A percentile compares a stretch with the other conserved stretches of the same genome.
Conservation (phyloP, 2,113 vertebrate species). For the Scomber japonicus region DNA sequence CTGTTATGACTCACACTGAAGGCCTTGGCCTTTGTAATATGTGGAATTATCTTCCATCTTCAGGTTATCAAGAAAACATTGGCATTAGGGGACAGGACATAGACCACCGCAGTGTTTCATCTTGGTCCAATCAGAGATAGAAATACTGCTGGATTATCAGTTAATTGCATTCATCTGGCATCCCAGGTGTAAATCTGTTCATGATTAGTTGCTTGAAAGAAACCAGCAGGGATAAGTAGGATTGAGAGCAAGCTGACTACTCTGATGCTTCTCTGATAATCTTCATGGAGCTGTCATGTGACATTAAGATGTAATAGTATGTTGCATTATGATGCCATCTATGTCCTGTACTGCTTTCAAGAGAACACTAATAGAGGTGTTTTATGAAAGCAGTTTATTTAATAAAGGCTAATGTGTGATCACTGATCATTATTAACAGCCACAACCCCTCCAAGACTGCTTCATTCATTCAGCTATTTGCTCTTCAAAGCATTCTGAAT, state of each 20-base stretch:
- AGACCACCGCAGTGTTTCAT: conserved; percentile 8
- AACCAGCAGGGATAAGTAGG: conserved; percentile 15
- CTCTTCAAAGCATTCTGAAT: conserved; percentile 23
- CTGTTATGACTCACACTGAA: background rate
- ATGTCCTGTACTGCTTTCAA: conserved; percentile 4
- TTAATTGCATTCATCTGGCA: conserved; percentile 25
- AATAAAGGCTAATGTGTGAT: conserved; percentile 27
- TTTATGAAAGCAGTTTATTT: conserved; percentile 21
- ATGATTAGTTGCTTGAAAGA: conserved; percentile 18
- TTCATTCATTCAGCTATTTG: background rate
- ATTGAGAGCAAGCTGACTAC: background rate
- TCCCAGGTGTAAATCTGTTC: conserved; percentile 5
- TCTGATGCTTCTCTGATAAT: background rate
- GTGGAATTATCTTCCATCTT: background rate
- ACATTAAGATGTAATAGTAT: background rate
- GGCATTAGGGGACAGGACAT: background rate
- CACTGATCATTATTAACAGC: conserved; percentile 23
- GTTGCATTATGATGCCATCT: background rate
- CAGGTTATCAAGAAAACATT: background rate
- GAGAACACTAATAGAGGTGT: background rate
- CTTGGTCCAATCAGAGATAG: background rate
- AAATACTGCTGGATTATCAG: conserved; percentile 26
- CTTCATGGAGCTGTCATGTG: background rate
- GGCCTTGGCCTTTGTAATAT: background rate
- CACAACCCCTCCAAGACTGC: background rate